Percentiles rank a stretch among this genome's conserved stretches.
These are phyloP conservation scores for Eupristina koningsbergeri DNA, from an alignment of 1,140 invertebrate species.

Conservation along the genomic window DNA sequence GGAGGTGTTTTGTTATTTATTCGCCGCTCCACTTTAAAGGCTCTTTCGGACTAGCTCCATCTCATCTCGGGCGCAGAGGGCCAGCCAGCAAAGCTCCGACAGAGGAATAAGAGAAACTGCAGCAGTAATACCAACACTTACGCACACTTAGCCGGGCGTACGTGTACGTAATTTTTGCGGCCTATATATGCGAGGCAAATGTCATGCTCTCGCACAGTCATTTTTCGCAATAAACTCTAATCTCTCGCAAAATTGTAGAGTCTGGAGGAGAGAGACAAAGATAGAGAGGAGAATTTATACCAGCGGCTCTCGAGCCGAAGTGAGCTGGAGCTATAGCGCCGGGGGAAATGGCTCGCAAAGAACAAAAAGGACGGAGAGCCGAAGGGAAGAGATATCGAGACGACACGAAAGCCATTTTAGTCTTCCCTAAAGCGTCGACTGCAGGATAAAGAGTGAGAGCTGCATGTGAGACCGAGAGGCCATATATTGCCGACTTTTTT, in stretches of 20 bases:
- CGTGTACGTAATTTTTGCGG: slow-evolving; percentile 11
- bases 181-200: slow-evolving; percentile 20
- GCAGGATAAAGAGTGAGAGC: slow-evolving; percentile 38
- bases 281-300: slow-evolving; percentile 59
- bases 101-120: slow-evolving; percentile 16
- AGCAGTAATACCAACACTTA: too few relatives aligned
- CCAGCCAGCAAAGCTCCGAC: background rate
- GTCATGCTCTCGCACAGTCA: slow-evolving; percentile 43
- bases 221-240: slow-evolving; percentile 63
- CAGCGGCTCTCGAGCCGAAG: slow-evolving; percentile 27
- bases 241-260: slow-evolving; percentile 64
- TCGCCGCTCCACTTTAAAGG: background rate
- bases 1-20: background rate
- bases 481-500: slow-evolving; percentile 47
- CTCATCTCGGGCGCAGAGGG: too few relatives aligned
- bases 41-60: background rate
- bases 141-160: background rate
- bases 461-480: slow-evolving; percentile 41
- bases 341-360: background rate
- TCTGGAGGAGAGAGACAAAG: slow-evolving; percentile 25
- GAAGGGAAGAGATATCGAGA: slow-evolving; percentile 52
- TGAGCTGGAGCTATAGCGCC: slow-evolving; percentile 7
- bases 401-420: slow-evolving; percentile 55
- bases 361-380: background rate
- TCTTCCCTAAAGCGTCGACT: slow-evolving; percentile 47